Base-by-base conservation (phyloP, 2,113 vertebrate species). In the Aegithalos caudatus region DNA sequence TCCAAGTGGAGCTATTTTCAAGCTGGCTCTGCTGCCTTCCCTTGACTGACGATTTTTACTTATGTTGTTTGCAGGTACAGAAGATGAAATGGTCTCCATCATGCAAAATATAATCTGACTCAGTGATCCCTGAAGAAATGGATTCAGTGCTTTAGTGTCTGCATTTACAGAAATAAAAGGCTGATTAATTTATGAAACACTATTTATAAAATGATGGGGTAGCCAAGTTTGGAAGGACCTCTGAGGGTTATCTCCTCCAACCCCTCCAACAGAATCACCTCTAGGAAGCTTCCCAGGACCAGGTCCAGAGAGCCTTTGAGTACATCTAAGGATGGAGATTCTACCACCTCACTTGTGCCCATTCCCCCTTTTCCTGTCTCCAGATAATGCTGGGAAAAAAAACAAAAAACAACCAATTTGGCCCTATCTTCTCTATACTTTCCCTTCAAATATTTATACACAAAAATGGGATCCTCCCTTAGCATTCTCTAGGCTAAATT, bases 291-390 rank as follows among this genome's bases (percentile, higher is more conserved):
- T 33, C 28, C 27, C 25, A 71, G 17, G 11, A 85, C 12, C 44
- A 80, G 0, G 0, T 45, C 33, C 35, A 54, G 25, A 51, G 1
- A 2, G 20, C 35, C 57, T 82, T 5, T 28, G 12, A 72, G 23
- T 28, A 37, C 12, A 51, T 33, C 12, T n/a, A 60, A 38, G 33
- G 48, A 62, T 14, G 12, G 35, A 82, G 31, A 81, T 51, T 45
- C 60, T 20, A 38, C 5, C 18, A n/a, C 3, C 12, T 64, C 35
- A 56, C 25, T 45, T 45, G 29, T 53, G 56, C 31, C 12, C 11
- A 2, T 1, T 82, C 42, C 15, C 27, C 76, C 35, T 66, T 79
- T 8, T 33, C 74, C 70, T 74, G 1, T 64, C 24, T 66, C 42
- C 53, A 62, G 35, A 54, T 38, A 81, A 73, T n/a, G 60, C 19